Conservation (phyloP, 2,797 vertebrate genomes). For the Enteromius mattozi region DNA sequence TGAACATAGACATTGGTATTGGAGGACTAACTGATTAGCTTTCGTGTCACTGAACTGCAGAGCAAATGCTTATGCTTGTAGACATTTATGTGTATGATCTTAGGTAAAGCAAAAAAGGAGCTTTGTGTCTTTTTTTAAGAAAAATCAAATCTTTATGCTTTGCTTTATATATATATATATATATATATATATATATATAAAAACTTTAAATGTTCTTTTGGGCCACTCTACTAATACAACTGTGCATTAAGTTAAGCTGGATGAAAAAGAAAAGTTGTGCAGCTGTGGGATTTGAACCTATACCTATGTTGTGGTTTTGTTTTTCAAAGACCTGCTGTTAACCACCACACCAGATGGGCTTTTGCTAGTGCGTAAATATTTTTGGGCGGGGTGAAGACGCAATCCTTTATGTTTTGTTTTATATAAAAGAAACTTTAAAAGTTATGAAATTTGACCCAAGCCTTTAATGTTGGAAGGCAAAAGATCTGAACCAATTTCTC, state of each 20-base stretch:
- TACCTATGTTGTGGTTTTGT: background rate
- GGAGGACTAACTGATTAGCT: background rate
- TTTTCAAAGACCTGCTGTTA: background rate
- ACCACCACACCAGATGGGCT: background rate
- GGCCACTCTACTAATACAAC: background rate
- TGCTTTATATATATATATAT: background rate
- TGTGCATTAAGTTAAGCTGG: background rate
- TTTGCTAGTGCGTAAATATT: rapidly evolving
- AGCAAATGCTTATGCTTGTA: background rate
- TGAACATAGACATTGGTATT: background rate
- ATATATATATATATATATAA: no score
- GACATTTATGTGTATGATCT: background rate
- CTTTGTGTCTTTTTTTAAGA: no score
- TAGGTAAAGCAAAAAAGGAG: background rate
- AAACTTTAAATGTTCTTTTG: background rate
- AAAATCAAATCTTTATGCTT: background rate
- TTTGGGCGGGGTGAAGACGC: background rate
- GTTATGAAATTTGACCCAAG: background rate
- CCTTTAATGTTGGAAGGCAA: background rate
- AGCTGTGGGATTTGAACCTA: background rate
- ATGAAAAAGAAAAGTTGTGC: background rate
- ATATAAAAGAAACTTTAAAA: background rate
- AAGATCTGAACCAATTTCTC: background rate
- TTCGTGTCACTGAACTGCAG: background rate
- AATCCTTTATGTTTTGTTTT: background rate